Conservation (phyloP, 37 sponge, comb jelly and placozoan species). For the Amphimedon queenslandica region DNA sequence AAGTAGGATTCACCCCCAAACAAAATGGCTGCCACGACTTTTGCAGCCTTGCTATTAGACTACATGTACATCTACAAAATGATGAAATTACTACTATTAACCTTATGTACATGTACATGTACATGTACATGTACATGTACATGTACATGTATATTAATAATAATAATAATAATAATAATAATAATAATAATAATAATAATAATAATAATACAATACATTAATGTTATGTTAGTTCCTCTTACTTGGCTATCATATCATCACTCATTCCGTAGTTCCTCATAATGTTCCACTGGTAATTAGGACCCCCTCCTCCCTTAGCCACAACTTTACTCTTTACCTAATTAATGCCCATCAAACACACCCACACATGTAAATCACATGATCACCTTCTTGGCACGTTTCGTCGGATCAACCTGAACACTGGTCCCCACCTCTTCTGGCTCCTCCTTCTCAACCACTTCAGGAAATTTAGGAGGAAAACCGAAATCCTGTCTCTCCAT, state of each 20-base stretch:
- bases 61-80: background rate
- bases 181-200: too few relatives aligned
- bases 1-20: too few relatives aligned
- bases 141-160: too few relatives aligned
- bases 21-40: too few relatives aligned
- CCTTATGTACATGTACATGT: too few relatives aligned
- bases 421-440: slow-evolving; percentile 14
- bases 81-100: too few relatives aligned
- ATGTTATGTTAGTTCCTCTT: too few relatives aligned
- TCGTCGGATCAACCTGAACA: slow-evolving; percentile 43
- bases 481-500: slow-evolving; percentile 91
- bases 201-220: too few relatives aligned
- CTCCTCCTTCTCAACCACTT: slow-evolving; percentile 17
- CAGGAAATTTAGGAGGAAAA: slow-evolving; percentile 87
- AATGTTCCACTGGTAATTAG: slow-evolving; percentile 92
- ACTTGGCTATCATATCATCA: slow-evolving; percentile 80
- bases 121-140: too few relatives aligned
- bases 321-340: slow-evolving; percentile 89
- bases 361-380: background rate
- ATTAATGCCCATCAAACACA: background rate
- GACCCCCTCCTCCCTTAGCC: slow-evolving; percentile 65
- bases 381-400: slow-evolving; percentile 67
- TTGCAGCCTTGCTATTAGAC: too few relatives aligned
- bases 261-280: slow-evolving; percentile 80
- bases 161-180: background rate